These are phyloP conservation scores for Tauraco erythrolophus DNA, from an alignment of 2,113 vertebrate genomes.

Conservation along the genomic window DNA sequence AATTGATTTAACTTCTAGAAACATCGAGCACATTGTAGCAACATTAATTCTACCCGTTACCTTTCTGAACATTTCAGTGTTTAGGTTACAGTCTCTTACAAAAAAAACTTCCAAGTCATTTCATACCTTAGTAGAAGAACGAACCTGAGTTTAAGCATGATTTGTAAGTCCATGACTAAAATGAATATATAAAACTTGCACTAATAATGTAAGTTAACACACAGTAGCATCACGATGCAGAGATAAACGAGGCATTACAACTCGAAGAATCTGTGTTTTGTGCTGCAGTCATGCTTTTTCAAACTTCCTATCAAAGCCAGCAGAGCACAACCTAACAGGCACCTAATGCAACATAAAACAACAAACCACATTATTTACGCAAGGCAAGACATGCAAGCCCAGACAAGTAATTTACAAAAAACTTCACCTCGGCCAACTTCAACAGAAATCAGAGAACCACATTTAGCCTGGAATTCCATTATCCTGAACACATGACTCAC, in stretches of 20 bases:
- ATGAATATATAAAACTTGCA: neutral
- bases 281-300: neutral
- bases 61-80: neutral
- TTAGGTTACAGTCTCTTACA: neutral
- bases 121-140: neutral
- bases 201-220: neutral
- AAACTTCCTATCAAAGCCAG: neutral
- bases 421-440: neutral
- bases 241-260: neutral
- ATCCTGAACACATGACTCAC: conserved; percentile 72
- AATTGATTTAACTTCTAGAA: neutral
- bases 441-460: conserved; percentile 33
- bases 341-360: neutral
- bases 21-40: neutral
- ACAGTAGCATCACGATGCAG: neutral
- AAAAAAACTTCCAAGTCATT: neutral
- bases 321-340: neutral
- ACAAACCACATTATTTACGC: neutral
- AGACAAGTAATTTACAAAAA: conserved; percentile 29
- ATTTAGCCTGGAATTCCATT: conserved; percentile 75
- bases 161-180: neutral
- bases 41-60: neutral
- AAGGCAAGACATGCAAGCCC: conserved; percentile 20
- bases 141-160: neutral
- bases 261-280: neutral